These are phyloP conservation scores for Ephestia elutella DNA, from an alignment of 1,140 invertebrate species.

Conservation along the genomic window DNA sequence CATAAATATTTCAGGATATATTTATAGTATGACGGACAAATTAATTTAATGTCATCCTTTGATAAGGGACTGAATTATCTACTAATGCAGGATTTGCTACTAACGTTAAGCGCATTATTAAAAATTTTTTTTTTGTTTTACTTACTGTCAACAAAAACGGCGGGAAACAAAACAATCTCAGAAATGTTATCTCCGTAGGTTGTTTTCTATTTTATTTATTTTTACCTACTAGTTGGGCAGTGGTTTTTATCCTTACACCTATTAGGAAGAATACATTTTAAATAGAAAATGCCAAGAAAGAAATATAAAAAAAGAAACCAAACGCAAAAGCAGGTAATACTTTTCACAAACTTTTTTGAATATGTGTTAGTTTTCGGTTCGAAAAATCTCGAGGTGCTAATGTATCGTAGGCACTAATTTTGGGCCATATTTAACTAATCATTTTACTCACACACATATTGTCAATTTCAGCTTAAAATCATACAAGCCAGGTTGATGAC, in stretches of 20 bases:
- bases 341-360: background rate
- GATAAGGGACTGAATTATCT: slow-evolving; percentile 41
- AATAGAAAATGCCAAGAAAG: background rate
- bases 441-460: background rate
- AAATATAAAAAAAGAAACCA: background rate
- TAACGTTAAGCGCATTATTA: background rate
- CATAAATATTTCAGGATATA: slow-evolving; percentile 40
- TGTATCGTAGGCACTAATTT: background rate
- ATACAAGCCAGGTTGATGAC: slow-evolving; percentile 29
- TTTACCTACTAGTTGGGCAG: too few relatives aligned
- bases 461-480: background rate
- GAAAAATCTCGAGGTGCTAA: too few relatives aligned
- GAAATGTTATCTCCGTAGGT: too few relatives aligned
- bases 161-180: background rate
- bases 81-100: slow-evolving; percentile 28
- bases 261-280: too few relatives aligned
- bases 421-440: too few relatives aligned
- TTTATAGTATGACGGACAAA: slow-evolving; percentile 22
- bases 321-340: background rate
- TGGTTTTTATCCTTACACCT: too few relatives aligned
- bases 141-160: background rate
- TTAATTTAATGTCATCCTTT: slow-evolving; percentile 31
- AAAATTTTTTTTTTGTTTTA: background rate
- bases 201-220: too few relatives aligned
- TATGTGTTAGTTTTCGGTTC: background rate